Conservation (phyloP, 2,888 invertebrate species). For the Hydroisotoma schaefferi region DNA sequence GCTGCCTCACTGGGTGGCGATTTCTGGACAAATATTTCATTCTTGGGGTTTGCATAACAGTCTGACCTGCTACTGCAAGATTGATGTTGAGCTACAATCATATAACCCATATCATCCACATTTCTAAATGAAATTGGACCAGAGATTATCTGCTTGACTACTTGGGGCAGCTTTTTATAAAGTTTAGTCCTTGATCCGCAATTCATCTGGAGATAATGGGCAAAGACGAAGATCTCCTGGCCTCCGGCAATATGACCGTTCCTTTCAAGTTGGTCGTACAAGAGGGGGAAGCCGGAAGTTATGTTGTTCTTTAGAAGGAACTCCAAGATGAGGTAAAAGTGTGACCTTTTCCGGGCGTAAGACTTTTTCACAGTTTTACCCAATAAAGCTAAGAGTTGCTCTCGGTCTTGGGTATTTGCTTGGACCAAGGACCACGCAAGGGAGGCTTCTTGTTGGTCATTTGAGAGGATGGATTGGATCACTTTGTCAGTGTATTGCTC, state of each 20-base stretch:
- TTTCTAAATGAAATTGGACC: conserved; percentile 28
- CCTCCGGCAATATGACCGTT: conserved; percentile 20
- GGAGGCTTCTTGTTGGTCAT: conserved; percentile 23
- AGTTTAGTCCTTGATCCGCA: conserved; percentile 23
- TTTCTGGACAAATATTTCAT: conserved; percentile 17
- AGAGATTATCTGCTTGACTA: conserved; percentile 18
- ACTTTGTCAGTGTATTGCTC: conserved; percentile 32
- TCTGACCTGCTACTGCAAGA: conserved; percentile 6
- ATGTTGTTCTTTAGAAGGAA: conserved; percentile 26
- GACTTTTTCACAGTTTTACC: conserved; percentile 10
- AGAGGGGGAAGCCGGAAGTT: conserved; percentile 19
- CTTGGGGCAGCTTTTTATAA: conserved; percentile 20
- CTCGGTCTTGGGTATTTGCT: conserved; percentile 9
- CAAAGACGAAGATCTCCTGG: conserved; percentile 33
- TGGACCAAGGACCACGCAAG: conserved; percentile 24
- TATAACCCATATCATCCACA: conserved; percentile 22
- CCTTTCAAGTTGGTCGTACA: conserved; percentile 20
- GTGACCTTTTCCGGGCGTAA: conserved; percentile 20
- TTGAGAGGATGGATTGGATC: conserved; percentile 11
- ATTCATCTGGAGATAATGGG: conserved; percentile 3
- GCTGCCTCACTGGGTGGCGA: neutral
- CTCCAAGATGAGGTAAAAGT: conserved; percentile 30
- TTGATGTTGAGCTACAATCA: conserved; percentile 15
- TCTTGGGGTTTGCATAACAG: conserved; percentile 17
- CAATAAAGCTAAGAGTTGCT: neutral